phyloP scores from a whole-genome alignment of 2,113 vertebrate genomes.

The Fulica atra region DNA sequence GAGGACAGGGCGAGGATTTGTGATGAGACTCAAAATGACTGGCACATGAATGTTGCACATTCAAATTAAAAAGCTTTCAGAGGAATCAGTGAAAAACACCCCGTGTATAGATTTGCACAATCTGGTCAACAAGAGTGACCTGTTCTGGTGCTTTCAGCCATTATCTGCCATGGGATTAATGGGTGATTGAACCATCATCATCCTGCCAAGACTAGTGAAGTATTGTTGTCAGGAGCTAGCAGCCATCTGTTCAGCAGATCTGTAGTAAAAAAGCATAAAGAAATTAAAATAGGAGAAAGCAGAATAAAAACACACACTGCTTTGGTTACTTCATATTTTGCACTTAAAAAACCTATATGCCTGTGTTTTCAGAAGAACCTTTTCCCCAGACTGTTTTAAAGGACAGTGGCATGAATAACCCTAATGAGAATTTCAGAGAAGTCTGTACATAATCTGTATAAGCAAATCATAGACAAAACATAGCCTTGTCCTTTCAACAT shows the following conservation, averaged over 20 bases:
- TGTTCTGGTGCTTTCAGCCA: constrained; percentile 43
- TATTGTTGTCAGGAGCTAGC: constrained; percentile 3
- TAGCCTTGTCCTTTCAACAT: not conserved
- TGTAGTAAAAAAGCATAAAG: constrained; percentile 6
- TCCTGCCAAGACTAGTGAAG: constrained; percentile 41
- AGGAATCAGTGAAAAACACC: not conserved
- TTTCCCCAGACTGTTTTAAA: not conserved
- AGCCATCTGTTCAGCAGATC: constrained; percentile 37
- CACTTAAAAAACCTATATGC: not conserved
- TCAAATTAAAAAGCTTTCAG: constrained; percentile 37
- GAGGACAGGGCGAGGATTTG: not conserved
- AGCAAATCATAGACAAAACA: not conserved
- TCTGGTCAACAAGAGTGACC: constrained; percentile 41
- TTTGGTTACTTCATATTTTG: not conserved
- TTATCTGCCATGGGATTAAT: constrained; percentile 46
- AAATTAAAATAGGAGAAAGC: not conserved
- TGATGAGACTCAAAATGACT: not conserved
- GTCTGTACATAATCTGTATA: not conserved
- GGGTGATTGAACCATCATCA: constrained; percentile 54
- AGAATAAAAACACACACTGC: not conserved
- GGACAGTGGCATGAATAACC: not conserved
- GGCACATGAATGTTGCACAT: not conserved
- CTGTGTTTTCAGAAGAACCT: not conserved
- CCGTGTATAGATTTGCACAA: constrained; percentile 13
- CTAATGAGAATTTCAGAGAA: not conserved